Percentiles rank a stretch among this genome's conserved stretches.
Conservation (phyloP, 2,797 vertebrate genomes). For the Enteromius treurensis region DNA sequence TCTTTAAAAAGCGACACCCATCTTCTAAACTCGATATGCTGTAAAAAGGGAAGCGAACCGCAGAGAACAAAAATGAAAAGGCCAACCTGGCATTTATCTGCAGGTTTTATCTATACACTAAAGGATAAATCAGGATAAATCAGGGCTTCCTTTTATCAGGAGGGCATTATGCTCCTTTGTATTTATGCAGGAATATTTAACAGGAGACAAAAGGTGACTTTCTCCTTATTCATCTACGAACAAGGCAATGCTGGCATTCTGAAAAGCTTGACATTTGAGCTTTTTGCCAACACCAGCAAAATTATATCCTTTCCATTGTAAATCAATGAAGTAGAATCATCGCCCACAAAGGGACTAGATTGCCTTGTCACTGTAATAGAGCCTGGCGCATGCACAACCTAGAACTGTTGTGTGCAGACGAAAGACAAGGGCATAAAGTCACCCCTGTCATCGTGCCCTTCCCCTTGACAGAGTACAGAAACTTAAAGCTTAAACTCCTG, state of each 20-base stretch:
- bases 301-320: conserved; percentile 91
- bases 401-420: conserved; percentile 76
- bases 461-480: conserved; percentile 27
- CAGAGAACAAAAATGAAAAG: conserved; percentile 57
- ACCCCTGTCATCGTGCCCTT: conserved; percentile 64
- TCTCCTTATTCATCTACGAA: conserved; percentile 90
- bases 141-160: conserved; percentile 71
- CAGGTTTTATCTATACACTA: conserved; percentile 85
- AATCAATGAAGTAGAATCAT: conserved; percentile 93
- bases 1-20: conserved; percentile 8
- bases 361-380: conserved; percentile 92
- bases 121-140: conserved; percentile 81
- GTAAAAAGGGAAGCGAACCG: conserved; percentile 13
- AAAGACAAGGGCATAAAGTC: conserved; percentile 67
- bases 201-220: conserved; percentile 90
- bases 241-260: conserved; percentile 88
- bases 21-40: conserved; percentile 44
- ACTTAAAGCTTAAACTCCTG: conserved; percentile 30
- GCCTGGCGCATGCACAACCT: conserved; percentile 85
- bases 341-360: conserved; percentile 87
- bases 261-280: conserved; percentile 92
- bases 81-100: conserved; percentile 64
- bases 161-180: conserved; percentile 81
- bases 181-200: conserved; percentile 93
- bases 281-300: conserved; percentile 91